These are phyloP conservation scores for Neocloeon triangulifer DNA, from an alignment of 1,140 invertebrate species.

Conservation along the genomic window DNA sequence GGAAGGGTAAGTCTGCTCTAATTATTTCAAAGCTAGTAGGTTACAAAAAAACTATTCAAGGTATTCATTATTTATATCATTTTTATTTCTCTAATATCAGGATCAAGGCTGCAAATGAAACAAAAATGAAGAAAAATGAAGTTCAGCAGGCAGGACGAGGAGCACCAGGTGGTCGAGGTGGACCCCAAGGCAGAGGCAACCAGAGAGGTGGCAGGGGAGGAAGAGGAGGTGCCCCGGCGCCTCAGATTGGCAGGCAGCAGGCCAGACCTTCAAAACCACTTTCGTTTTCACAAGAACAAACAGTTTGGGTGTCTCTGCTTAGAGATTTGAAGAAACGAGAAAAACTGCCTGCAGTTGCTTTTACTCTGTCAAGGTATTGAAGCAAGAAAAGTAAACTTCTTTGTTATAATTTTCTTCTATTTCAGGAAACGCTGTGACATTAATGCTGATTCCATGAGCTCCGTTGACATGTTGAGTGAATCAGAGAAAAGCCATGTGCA, in stretches of 20 bases:
- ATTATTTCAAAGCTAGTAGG: no score
- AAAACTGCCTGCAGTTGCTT: conserved; percentile 80
- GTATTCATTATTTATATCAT: no score
- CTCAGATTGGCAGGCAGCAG: not conserved
- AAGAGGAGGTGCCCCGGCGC: not conserved
- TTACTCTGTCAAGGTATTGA: conserved; percentile 83
- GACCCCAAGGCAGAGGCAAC: conserved; percentile 10
- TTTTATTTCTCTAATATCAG: no score
- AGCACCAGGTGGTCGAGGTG: not conserved
- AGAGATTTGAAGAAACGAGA: conserved; percentile 54
- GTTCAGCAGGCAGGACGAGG: no score
- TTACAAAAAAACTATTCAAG: no score
- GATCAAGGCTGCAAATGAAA: no score
- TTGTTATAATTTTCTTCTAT: no score
- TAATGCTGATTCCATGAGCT: conserved; percentile 45
- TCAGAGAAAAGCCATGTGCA: conserved; percentile 65
- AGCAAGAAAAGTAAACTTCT: no score
- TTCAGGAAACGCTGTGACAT: conserved; percentile 69
- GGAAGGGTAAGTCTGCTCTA: conserved; percentile 43
- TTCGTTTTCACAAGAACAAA: conserved; percentile 41
- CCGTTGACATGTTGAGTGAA: conserved; percentile 57
- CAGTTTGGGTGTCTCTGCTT: conserved; percentile 65
- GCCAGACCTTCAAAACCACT: not conserved
- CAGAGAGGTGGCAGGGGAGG: conserved; percentile 1
- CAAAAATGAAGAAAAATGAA: no score